Evolutionary conservation across 2,888 invertebrate species (phyloP), one percentile per base, ranked within the genome.

Genomic region (Andrena flavipes): DNA sequence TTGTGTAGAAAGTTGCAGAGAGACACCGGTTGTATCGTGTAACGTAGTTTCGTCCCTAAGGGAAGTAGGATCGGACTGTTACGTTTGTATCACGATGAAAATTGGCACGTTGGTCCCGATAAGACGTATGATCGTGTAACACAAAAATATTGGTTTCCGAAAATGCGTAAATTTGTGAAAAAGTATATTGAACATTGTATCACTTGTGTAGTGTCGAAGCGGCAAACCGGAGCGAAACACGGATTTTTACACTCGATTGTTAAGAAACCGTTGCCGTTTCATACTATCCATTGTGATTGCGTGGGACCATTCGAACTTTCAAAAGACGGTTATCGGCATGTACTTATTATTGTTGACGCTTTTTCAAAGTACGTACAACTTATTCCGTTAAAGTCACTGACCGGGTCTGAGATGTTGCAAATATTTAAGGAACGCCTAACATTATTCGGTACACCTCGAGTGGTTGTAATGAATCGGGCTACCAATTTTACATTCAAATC

Each of bases 281-380:
- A 73, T 23, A 73, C 20, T 4, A 48, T 74, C 2, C 67, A 67
- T 20, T 59, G 74, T 13, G 74, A 74, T 67, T 67, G n/a, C 35
- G 67, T 74, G 1, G 59, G 67, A 3, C 74, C 74, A 2, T 74
- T 67, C 20, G 56, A 56, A 29, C 10, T 30, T 13, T 65, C 56
- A 0, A 74, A 60, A 20, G 65, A 74, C 4, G 74, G 74, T 13
- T 74, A 67, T 26, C 54, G 59, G 23, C 74, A 74, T 49, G 16
- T 74, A 42, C 29, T 67, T 2, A 49, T 74, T 0, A 67, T 74
- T 2, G 67, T 67, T 7, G 72, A 72, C 29, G 63, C 63, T 5
- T 71, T 71, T 35, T 56, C 67, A 8, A n/a, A 81, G 84, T 0
- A 88, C 88, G 5, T 90, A 89, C 59, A 65, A 26, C 8, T 72